Conservation (phyloP, 2,797 vertebrate genomes). For the Acipenser transmontanus region DNA sequence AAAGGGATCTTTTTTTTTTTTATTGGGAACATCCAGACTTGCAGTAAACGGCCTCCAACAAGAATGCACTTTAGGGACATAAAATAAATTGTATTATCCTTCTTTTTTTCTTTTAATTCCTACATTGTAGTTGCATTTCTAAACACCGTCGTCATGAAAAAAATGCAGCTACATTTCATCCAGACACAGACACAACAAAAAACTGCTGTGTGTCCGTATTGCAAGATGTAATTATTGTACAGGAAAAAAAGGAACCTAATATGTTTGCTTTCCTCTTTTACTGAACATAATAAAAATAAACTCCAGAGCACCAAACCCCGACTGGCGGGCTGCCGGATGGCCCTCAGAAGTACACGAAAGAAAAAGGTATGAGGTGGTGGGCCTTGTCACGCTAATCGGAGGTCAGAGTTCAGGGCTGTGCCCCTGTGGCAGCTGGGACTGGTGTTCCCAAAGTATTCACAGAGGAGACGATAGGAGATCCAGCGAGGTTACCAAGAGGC, state of each 20-base stretch:
- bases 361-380: constrained; percentile 28
- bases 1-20: too few species aligned
- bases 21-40: too few species aligned
- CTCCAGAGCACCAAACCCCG: constrained; percentile 1
- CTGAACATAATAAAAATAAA: constrained; percentile 55
- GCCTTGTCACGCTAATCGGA: constrained; percentile 22
- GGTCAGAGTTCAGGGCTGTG: constrained; percentile 66
- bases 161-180: constrained; percentile 59
- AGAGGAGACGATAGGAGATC: constrained; percentile 74
- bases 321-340: constrained; percentile 2
- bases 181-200: constrained; percentile 57
- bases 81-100: constrained; percentile 86
- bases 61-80: constrained; percentile 76
- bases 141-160: constrained; percentile 64
- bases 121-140: constrained; percentile 71
- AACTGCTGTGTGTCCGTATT: constrained; percentile 56
- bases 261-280: constrained; percentile 38
- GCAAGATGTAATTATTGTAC: constrained; percentile 58
- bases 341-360: not conserved
- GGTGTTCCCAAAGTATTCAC: constrained; percentile 73
- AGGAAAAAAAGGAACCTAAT: constrained; percentile 44
- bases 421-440: constrained; percentile 67
- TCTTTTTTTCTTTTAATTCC: constrained; percentile 61
- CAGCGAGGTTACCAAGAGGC: constrained; percentile 73
- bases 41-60: constrained; percentile 47